phyloP scores from a whole-genome alignment of 2,888 invertebrate genomes.

The Oxycera nigricornis region DNA sequence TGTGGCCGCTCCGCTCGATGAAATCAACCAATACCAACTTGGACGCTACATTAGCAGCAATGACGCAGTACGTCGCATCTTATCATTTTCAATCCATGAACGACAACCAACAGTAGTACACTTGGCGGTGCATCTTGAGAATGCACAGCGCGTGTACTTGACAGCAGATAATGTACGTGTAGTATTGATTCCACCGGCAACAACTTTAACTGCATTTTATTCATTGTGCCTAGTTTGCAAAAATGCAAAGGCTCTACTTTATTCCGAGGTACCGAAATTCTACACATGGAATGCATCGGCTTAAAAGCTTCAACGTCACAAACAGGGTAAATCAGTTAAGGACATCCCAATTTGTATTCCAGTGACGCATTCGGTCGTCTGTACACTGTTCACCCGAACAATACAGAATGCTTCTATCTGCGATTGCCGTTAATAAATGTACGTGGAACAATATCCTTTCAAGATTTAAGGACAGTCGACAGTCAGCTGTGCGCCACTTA shows the following conservation, averaged over 20 bases:
- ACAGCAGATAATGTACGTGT: constrained; percentile 51
- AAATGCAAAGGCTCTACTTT: not conserved
- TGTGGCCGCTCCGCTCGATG: no score
- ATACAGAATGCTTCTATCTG: no score
- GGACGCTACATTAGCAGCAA: constrained; percentile 16
- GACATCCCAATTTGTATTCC: not conserved
- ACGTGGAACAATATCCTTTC: constrained; percentile 54
- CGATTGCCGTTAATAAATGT: constrained; percentile 55
- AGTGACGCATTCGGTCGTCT: not conserved
- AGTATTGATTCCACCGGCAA: constrained; percentile 47
- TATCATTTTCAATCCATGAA: constrained; percentile 31
- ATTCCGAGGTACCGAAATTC: not conserved
- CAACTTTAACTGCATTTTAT: constrained; percentile 56
- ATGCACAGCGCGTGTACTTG: constrained; percentile 54
- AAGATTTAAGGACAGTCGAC: constrained; percentile 55
- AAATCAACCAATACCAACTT: constrained; percentile 30
- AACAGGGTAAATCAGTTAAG: not conserved
- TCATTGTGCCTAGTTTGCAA: constrained; percentile 50
- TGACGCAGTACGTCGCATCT: constrained; percentile 42
- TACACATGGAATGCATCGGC: constrained; percentile 4
- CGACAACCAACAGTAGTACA: constrained; percentile 11
- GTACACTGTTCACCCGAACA: no score
- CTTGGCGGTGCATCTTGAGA: constrained; percentile 48
- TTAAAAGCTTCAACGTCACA: not conserved
- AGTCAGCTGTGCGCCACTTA: constrained; percentile 53